These are phyloP conservation scores for Trididemnum nubilum DNA, from an alignment of 23 tunicate species.

Conservation along the genomic window DNA sequence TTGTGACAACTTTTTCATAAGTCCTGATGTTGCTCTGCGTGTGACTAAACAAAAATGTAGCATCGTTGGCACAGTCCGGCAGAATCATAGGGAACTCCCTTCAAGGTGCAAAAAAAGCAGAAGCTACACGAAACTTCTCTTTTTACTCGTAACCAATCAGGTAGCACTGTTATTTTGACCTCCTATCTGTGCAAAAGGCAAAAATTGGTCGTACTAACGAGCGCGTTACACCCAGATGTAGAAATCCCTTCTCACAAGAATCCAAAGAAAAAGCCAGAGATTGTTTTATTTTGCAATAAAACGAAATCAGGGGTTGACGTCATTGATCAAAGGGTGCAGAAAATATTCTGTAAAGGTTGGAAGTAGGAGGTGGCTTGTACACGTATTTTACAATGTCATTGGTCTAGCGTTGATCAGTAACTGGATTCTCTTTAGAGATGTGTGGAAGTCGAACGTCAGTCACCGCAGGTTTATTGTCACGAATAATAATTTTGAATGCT, in stretches of 20 bases:
- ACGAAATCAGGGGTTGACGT: neutral
- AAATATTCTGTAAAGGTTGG: conserved; percentile 29
- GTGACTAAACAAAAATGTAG: conserved; percentile 10
- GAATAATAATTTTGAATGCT: too few species aligned
- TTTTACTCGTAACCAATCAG: too few species aligned
- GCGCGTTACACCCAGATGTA: conserved; percentile 20
- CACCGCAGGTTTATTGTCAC: neutral
- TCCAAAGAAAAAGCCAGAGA: conserved; percentile 19
- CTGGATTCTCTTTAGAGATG: conserved; percentile 22
- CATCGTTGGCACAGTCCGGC: conserved; percentile 12
- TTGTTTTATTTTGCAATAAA: conserved; percentile 9
- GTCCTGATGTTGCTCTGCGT: conserved; percentile 19
- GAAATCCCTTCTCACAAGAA: neutral
- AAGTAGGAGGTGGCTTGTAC: conserved; percentile 37
- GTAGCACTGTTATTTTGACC: neutral
- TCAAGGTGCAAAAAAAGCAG: neutral
- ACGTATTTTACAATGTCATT: conserved; percentile 31
- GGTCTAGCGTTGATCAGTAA: conserved; percentile 19
- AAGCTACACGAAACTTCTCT: conserved; percentile 7
- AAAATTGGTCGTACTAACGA: conserved; percentile 4
- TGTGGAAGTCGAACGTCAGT: neutral
- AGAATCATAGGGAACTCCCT: neutral
- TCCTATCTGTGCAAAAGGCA: conserved; percentile 16
- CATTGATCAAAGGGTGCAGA: neutral
- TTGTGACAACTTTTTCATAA: conserved; percentile 14